phyloP scores from a whole-genome alignment of 2,113 vertebrate genomes.

The Corapipo altera region DNA sequence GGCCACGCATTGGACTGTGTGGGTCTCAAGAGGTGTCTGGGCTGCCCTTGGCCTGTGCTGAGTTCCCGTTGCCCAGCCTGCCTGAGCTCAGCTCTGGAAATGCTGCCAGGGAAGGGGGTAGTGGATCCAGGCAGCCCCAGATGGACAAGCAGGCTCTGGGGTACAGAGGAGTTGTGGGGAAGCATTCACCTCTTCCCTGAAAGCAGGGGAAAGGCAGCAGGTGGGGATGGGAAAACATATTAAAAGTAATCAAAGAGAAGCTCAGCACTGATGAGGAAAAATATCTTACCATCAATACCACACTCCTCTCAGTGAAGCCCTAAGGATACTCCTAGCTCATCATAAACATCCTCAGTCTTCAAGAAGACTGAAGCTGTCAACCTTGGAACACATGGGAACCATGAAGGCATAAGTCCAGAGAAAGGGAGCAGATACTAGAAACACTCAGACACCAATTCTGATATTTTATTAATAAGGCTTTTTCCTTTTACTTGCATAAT shows the following conservation, averaged over 20 bases:
- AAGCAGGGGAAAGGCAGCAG: background rate
- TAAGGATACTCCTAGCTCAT: background rate
- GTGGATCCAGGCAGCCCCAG: background rate
- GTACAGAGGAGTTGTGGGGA: fast-evolving
- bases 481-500: background rate
- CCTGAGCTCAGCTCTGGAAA: background rate
- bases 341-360: background rate
- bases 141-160: fast-evolving
- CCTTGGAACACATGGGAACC: background rate
- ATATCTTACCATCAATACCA: background rate
- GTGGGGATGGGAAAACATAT: background rate
- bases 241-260: background rate
- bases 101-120: fast-evolving
- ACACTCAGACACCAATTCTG: background rate
- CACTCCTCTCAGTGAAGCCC: background rate
- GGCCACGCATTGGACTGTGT: fast-evolving
- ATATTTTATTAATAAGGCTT: background rate
- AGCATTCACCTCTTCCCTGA: background rate
- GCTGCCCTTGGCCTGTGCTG: background rate
- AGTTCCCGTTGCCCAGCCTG: background rate
- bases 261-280: background rate
- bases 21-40: too few relatives aligned
- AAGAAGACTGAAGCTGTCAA: background rate
- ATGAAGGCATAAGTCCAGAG: background rate
- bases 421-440: background rate